These are phyloP conservation scores for Halocynthia aurantium DNA, from an alignment of 23 tunicate genomes.

Conservation along the genomic window DNA sequence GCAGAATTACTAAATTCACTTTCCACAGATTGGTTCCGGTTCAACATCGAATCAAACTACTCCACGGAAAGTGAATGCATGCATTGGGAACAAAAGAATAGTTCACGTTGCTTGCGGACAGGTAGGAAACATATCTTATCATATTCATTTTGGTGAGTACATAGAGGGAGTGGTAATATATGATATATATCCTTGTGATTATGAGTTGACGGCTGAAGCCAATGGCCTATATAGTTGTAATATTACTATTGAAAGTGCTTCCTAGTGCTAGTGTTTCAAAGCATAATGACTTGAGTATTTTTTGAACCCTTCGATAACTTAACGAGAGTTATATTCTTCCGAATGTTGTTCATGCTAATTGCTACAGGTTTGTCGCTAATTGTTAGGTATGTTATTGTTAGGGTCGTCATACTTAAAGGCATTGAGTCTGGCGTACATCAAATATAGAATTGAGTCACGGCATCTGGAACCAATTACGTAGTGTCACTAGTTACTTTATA, in stretches of 20 bases:
- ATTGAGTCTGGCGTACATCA: too few relatives aligned
- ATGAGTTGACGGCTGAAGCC: neutral
- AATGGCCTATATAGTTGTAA: neutral
- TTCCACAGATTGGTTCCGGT: slow-evolving; percentile 76
- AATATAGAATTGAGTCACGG: too few relatives aligned
- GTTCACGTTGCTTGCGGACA: slow-evolving; percentile 81
- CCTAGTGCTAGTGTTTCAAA: too few relatives aligned
- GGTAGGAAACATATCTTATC: slow-evolving; percentile 17
- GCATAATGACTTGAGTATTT: too few relatives aligned
- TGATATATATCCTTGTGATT: neutral
- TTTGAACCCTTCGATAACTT: too few relatives aligned
- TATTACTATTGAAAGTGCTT: neutral
- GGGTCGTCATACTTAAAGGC: too few relatives aligned
- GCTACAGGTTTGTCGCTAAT: too few relatives aligned
- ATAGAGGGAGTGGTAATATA: neutral
- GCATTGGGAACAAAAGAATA: slow-evolving; percentile 65
- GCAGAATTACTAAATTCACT: neutral
- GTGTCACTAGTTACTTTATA: too few relatives aligned
- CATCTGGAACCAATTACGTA: too few relatives aligned
- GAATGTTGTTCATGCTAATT: too few relatives aligned
- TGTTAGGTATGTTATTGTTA: too few relatives aligned
- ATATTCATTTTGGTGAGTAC: neutral
- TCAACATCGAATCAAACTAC: slow-evolving; percentile 73
- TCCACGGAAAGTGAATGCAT: slow-evolving; percentile 77
- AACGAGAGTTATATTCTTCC: too few relatives aligned